phyloP scores from a whole-genome alignment of 2,888 invertebrate species.

The Thumatha senex region DNA sequence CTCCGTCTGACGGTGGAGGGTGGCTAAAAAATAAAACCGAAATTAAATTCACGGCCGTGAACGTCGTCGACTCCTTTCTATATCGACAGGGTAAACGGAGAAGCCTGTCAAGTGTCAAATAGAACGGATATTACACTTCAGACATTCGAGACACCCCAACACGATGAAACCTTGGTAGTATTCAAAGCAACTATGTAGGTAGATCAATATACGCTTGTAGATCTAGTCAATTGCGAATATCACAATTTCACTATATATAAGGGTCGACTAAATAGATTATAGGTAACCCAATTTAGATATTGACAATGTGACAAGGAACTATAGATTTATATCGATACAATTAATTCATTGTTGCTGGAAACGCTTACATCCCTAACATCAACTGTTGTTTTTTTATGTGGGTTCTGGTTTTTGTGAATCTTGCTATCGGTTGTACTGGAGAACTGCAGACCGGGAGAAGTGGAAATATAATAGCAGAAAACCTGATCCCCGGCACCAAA shows the following conservation, averaged over 20 bases:
- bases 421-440: too few relatives aligned
- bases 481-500: too few relatives aligned
- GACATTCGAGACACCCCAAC: constrained; percentile 35
- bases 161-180: constrained; percentile 1
- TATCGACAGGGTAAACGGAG: constrained; percentile 13
- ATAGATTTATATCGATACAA: too few relatives aligned
- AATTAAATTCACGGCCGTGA: too few relatives aligned
- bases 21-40: too few relatives aligned
- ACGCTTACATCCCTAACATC: too few relatives aligned
- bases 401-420: too few relatives aligned
- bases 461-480: too few relatives aligned
- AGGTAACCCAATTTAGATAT: constrained; percentile 12
- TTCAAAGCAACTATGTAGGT: constrained; percentile 9
- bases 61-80: background rate
- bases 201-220: constrained; percentile 14
- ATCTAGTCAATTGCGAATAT: constrained; percentile 30
- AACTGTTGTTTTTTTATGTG: too few relatives aligned
- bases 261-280: constrained; percentile 18
- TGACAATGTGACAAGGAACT: background rate
- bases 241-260: constrained; percentile 24
- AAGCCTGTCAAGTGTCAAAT: constrained; percentile 47
- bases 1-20: too few relatives aligned
- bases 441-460: too few relatives aligned
- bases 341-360: too few relatives aligned
- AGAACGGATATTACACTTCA: constrained; percentile 43